Percentiles rank a stretch among this genome's conserved stretches.
Conservation (phyloP, 1,140 invertebrate genomes). For the Neodiprion lecontei region DNA sequence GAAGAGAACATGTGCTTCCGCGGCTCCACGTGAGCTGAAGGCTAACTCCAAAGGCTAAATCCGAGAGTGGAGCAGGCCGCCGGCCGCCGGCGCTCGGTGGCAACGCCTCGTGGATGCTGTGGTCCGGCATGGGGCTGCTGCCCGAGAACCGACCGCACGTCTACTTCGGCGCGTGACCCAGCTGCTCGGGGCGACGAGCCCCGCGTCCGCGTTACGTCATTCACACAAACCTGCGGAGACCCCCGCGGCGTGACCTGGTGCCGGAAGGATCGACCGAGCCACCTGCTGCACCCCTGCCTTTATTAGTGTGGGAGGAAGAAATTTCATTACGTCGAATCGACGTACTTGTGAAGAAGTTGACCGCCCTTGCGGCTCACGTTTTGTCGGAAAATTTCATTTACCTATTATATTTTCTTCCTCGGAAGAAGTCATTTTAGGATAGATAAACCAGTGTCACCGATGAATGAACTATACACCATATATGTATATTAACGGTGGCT, state of each 20-base stretch:
- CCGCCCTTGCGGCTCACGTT: too few species aligned
- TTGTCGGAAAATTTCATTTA: too few species aligned
- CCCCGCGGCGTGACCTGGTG: too few species aligned
- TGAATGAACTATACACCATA: too few species aligned
- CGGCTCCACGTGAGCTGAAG: constrained; percentile 9
- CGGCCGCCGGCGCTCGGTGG: constrained; percentile 7
- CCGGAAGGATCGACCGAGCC: not conserved
- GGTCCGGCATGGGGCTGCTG: constrained; percentile 9
- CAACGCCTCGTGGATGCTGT: constrained; percentile 18
- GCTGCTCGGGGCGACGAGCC: constrained; percentile 39
- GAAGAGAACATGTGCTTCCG: not conserved
- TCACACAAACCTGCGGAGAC: not conserved
- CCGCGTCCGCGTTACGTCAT: constrained; percentile 1
- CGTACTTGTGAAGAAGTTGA: too few species aligned
- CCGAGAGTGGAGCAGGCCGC: not conserved
- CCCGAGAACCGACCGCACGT: constrained; percentile 16
- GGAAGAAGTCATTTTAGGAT: too few species aligned
- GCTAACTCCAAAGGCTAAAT: constrained; percentile 6
- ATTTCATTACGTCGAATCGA: too few species aligned
- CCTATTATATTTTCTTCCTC: too few species aligned
- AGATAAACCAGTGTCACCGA: too few species aligned
- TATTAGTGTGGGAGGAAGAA: too few species aligned
- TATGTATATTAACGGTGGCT: too few species aligned
- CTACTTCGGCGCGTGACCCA: constrained; percentile 49
- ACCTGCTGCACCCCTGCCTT: not conserved